phyloP scores from a whole-genome alignment of 2,113 vertebrate genomes.

The Centrocercus urophasianus region DNA sequence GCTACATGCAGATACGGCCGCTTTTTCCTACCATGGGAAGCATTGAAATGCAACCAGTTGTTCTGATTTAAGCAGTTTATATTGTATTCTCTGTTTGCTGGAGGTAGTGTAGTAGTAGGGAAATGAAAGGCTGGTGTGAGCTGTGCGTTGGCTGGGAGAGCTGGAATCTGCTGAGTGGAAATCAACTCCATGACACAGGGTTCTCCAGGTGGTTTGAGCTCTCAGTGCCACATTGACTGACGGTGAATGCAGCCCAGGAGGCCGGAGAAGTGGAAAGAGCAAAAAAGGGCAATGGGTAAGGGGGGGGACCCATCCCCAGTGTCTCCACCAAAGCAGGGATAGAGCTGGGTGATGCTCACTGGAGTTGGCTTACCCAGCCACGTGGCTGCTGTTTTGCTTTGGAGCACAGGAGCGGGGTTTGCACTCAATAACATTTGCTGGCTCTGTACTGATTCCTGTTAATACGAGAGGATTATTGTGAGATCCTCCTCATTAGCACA shows the following conservation, averaged over 20 bases:
- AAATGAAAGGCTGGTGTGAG: rapidly evolving
- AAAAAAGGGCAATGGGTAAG: not conserved
- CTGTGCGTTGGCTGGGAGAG: not conserved
- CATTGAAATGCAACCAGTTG: not conserved
- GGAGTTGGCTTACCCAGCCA: not conserved
- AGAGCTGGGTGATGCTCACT: rapidly evolving
- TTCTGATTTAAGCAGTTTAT: not conserved
- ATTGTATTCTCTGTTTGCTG: not conserved
- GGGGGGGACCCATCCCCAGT: not conserved
- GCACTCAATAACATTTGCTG: not conserved
- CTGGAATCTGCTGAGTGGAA: not conserved
- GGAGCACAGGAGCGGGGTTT: not conserved
- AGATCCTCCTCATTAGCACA: not conserved
- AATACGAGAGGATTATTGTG: not conserved
- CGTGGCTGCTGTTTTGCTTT: not conserved
- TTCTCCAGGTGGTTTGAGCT: rapidly evolving
- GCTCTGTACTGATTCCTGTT: not conserved
- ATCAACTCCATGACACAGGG: not conserved
- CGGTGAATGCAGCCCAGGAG: not conserved
- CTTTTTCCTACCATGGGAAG: not conserved
- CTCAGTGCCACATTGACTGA: not conserved
- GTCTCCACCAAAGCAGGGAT: not conserved
- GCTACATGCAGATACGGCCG: rapidly evolving
- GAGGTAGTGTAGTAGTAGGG: not conserved
- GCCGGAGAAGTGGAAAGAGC: not conserved